Evolutionary conservation across 2,113 vertebrate species (phyloP).

Genomic region (Aythya baeri): DNA sequence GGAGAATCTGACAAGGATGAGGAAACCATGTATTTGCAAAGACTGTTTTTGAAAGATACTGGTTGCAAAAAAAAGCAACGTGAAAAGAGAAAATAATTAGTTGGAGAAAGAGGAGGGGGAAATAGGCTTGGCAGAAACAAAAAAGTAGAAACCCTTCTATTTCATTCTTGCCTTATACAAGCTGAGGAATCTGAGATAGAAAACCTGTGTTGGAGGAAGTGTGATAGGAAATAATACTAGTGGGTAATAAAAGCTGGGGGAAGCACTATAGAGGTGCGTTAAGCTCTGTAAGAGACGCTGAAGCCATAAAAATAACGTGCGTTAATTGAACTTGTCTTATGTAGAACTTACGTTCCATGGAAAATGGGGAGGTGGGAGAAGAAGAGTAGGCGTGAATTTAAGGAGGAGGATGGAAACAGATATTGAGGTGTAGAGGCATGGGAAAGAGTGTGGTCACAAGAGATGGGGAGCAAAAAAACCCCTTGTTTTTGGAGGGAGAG

Average conservation of each 20-base stretch:
- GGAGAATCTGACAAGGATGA: background rate
- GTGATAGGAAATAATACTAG: background rate
- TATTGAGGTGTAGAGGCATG: background rate
- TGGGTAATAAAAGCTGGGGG: background rate
- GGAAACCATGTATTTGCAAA: background rate
- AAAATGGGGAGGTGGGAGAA: background rate
- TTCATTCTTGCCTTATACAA: background rate
- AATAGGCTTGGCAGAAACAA: background rate
- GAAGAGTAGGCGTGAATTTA: background rate
- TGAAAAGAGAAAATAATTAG: background rate
- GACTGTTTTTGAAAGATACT: background rate
- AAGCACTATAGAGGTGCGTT: background rate
- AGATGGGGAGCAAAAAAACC: background rate
- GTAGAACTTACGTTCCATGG: background rate
- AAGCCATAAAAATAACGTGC: background rate
- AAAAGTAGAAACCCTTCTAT: background rate
- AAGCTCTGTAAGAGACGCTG: background rate
- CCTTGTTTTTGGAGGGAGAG: background rate
- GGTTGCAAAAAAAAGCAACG: background rate
- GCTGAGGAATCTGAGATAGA: background rate
- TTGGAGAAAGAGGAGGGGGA: background rate
- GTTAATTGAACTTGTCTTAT: background rate
- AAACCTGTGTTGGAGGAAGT: background rate
- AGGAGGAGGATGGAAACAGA: background rate
- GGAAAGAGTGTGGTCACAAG: background rate